These are phyloP conservation scores for Mallotus villosus DNA, from an alignment of 2,797 vertebrate genomes.

Conservation along the genomic window DNA sequence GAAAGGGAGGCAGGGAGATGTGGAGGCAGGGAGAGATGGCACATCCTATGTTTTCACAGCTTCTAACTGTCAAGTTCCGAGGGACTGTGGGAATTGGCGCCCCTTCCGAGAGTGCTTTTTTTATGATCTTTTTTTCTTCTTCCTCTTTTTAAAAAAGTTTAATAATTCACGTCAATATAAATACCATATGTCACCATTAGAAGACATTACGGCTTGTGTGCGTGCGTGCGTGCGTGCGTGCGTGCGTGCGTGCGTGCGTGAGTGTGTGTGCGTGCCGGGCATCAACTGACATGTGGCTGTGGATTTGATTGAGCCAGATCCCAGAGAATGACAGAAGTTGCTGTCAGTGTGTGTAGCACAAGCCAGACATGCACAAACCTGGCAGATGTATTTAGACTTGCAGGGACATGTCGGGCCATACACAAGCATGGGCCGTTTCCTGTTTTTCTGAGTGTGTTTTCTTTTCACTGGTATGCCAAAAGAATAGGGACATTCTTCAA, in stretches of 20 bases:
- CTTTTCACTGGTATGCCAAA: no score
- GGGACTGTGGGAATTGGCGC: slow-evolving; percentile 18
- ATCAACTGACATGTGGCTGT: slow-evolving; percentile 31
- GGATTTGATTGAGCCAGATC: slow-evolving; percentile 43
- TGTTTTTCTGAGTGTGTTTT: no score
- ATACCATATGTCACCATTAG: slow-evolving; percentile 38
- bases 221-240: not conserved
- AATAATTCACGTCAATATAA: slow-evolving; percentile 55
- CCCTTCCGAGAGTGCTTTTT: not conserved
- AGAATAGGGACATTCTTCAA: no score
- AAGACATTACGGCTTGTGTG: slow-evolving; percentile 29
- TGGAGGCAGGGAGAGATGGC: slow-evolving; percentile 1
- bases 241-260: slow-evolving; percentile 5
- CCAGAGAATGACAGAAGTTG: slow-evolving; percentile 9
- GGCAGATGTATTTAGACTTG: not conserved
- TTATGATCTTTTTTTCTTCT: not conserved
- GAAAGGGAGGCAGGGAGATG: not conserved
- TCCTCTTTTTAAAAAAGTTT: slow-evolving; percentile 10
- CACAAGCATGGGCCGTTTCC: not conserved
- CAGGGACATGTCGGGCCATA: slow-evolving; percentile 3
- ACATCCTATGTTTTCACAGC: not conserved
- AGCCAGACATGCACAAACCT: slow-evolving; percentile 25
- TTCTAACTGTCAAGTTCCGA: slow-evolving; percentile 17
- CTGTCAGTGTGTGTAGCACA: slow-evolving; percentile 23
- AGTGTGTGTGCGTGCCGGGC: not conserved